These are phyloP conservation scores for Tanypteryx hageni DNA, from an alignment of 2,888 invertebrate genomes.

Conservation along the genomic window DNA sequence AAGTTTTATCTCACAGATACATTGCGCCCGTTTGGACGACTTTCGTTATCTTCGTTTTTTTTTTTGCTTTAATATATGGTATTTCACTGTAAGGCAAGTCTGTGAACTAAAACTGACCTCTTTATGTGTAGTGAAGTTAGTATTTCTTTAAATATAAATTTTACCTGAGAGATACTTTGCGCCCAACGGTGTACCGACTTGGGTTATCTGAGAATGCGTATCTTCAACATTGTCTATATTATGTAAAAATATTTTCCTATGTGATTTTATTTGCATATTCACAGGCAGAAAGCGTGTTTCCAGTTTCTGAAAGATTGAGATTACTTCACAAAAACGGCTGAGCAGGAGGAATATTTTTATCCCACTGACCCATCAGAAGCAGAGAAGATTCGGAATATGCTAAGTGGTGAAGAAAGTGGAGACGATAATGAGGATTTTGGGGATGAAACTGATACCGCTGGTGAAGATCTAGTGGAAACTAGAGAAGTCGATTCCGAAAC, in stretches of 20 bases:
- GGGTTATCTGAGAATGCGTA: background rate
- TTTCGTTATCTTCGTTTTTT: background rate
- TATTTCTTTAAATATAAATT: background rate
- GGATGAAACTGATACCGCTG: conserved; percentile 67
- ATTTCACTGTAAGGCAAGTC: background rate
- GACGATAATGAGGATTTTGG: background rate
- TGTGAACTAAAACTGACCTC: background rate
- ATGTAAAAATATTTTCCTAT: background rate
- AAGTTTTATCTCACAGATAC: background rate
- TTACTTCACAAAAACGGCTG: too few relatives aligned
- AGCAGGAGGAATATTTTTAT: background rate
- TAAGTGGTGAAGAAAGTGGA: background rate
- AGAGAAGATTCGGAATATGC: background rate
- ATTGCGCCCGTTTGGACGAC: background rate
- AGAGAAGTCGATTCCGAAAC: background rate
- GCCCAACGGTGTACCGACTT: background rate
- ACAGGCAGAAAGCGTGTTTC: too few relatives aligned
- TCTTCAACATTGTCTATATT: background rate
- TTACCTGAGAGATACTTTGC: background rate
- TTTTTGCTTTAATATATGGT: background rate
- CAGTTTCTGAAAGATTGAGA: too few relatives aligned
- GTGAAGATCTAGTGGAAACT: background rate
- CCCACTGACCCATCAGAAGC: background rate
- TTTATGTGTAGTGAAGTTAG: background rate
- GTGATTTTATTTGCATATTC: background rate